Evolutionary conservation across 1,140 invertebrate genomes (phyloP).

Genomic region (Drosophila ananassae): DNA sequence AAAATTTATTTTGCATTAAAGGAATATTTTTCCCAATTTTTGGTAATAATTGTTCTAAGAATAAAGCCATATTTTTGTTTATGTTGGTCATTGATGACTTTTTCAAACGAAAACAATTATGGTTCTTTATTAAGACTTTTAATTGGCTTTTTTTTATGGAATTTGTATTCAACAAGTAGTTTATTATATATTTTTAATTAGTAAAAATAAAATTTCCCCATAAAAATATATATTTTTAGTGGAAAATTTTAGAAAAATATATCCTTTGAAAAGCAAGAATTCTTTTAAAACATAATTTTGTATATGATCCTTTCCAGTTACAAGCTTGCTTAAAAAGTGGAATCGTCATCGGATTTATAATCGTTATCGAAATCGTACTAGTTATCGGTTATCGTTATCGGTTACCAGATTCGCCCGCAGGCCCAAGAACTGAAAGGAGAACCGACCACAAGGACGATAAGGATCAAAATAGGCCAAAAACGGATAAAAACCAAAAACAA

Average conservation of each 20-base stretch:
- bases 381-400: conserved; percentile 14
- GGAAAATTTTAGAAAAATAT: no score
- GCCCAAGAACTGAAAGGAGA: no score
- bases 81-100: neutral
- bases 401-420: neutral
- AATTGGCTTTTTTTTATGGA: no score
- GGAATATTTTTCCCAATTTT: neutral
- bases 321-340: conserved; percentile 30
- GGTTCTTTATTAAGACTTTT: no score
- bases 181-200: no score
- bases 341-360: conserved; percentile 34
- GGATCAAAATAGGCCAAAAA: conserved; percentile 5
- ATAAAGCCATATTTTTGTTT: neutral
- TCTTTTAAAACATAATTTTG: neutral
- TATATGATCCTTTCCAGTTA: neutral
- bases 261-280: no score
- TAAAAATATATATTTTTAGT: no score
- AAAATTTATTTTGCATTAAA: neutral
- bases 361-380: conserved; percentile 30
- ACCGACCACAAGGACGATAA: neutral
- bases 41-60: neutral
- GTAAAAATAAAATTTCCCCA: no score
- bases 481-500: neutral
- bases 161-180: no score
- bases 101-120: neutral